These are phyloP conservation scores for Polydrusus pterygomalis DNA, from an alignment of 2,888 invertebrate genomes.

Conservation along the genomic window DNA sequence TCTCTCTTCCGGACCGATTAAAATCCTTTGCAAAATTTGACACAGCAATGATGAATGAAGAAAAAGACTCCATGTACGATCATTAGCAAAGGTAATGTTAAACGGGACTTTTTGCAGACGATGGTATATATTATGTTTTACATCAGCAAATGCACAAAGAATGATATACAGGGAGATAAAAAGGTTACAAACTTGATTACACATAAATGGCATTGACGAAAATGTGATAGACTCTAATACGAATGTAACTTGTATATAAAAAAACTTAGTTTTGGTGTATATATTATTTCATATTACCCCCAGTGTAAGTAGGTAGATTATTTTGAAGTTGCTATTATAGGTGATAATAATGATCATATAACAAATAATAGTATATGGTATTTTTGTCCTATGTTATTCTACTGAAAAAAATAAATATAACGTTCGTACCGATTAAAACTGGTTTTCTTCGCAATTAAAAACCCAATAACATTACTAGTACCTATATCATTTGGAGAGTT, in stretches of 20 bases:
- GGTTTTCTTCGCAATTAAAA: background rate
- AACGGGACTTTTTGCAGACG: no score
- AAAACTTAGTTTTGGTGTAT: conserved; percentile 31
- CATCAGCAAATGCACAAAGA: background rate
- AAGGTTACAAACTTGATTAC: background rate
- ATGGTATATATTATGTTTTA: no score
- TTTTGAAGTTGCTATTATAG: conserved; percentile 18
- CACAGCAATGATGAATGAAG: no score
- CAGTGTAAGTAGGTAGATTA: conserved; percentile 8
- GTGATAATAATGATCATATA: conserved; percentile 4
- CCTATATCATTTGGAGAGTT: no score
- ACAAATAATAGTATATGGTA: conserved; percentile 14
- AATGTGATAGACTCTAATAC: conserved; percentile 33
- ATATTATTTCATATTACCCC: conserved; percentile 29
- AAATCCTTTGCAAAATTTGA: no score
- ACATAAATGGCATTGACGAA: conserved; percentile 22
- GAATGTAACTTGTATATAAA: conserved; percentile 12
- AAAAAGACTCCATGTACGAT: no score
- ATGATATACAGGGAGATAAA: background rate
- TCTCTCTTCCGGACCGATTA: no score
- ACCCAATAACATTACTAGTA: no score
- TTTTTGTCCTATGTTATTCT: conserved; percentile 13
- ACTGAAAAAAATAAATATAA: conserved; percentile 20
- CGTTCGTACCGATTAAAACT: background rate
- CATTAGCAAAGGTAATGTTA: no score